A percentile compares a stretch with the other conserved stretches of the same genome.
These are phyloP conservation scores for Mallateleia sp. DNA, from an alignment of 2,888 invertebrate species.

Conservation along the genomic window DNA sequence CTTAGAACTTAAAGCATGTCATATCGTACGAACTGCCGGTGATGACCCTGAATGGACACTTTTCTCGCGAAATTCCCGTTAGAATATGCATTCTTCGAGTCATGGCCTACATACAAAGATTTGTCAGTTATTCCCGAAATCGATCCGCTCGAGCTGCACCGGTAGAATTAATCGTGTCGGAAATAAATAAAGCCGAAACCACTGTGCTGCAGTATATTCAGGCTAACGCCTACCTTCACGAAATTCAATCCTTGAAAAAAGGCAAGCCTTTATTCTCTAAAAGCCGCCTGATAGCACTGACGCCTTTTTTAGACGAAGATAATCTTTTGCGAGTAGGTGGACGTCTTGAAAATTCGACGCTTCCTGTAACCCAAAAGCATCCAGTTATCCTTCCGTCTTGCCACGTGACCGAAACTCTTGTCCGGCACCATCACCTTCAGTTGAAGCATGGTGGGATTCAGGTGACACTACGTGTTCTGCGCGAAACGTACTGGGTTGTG, in stretches of 20 bases:
- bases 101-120: too few relatives aligned
- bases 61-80: too few relatives aligned
- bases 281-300: neutral
- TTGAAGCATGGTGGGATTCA: neutral
- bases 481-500: conserved; percentile 4
- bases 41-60: too few relatives aligned
- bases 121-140: too few relatives aligned
- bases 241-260: neutral
- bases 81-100: too few relatives aligned
- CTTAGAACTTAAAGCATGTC: too few relatives aligned
- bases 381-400: conserved; percentile 6
- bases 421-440: neutral
- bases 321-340: conserved; percentile 13
- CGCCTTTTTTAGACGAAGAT: conserved; percentile 16
- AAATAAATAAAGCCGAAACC: neutral
- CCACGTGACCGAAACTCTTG: neutral
- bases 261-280: neutral
- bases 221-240: neutral
- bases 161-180: neutral
- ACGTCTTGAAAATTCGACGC: neutral
- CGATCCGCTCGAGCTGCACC: too few relatives aligned
- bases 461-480: conserved; percentile 2
- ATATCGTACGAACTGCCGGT: too few relatives aligned
- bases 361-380: neutral
- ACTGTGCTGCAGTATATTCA: neutral